Base-by-base conservation (phyloP, 2,888 invertebrate species). In the Trisateles emortualis region DNA sequence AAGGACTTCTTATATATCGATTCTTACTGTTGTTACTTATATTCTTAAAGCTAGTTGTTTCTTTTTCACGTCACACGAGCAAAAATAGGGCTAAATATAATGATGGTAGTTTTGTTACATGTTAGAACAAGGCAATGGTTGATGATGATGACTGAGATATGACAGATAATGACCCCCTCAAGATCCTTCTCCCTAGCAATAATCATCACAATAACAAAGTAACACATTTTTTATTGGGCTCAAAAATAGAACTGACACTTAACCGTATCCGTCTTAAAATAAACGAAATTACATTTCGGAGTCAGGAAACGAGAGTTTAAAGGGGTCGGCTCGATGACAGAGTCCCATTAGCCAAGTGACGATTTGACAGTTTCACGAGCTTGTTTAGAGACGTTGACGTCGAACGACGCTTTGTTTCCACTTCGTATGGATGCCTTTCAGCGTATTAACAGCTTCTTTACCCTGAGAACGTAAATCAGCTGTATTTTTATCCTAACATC, bases 301-400 rank as follows among this genome's bases (percentile, higher is more conserved):
- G 84, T 72, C 84, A 82, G 88, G 90, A 90, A 89, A 86, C 78
- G 83, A 74, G 79, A 81, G 84, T 88, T 88, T 85, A 86, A 87
- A 87, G 85, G 86, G 86, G 84, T 86, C 84, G 83, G 56, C 68
- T 59, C 78, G 89, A 84, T 83, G 91, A 91, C 88, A 86, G 84
- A 87, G 79, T 78, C 84, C 87, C 86, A 92, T 92, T 91, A 91
- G 80, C 70, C 72, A 76, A 74, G 88, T 89, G 90, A 88, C 83
- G 88, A 90, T 81, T 80, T 83, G 88, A 89, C 85, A 83, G 81
- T 77, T 82, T 79, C 80, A 79, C 80, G 77, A 84, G 75, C 75
- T 69, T 74, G 64, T 81, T 81, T 75, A 67, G 67, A 72, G 66
- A 45, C 45, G 84, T 76, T 74, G 81, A 86, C 81, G 81, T 77